Base-by-base conservation (phyloP, 2,113 vertebrate genomes). In the Campylomormyrus numenius region DNA sequence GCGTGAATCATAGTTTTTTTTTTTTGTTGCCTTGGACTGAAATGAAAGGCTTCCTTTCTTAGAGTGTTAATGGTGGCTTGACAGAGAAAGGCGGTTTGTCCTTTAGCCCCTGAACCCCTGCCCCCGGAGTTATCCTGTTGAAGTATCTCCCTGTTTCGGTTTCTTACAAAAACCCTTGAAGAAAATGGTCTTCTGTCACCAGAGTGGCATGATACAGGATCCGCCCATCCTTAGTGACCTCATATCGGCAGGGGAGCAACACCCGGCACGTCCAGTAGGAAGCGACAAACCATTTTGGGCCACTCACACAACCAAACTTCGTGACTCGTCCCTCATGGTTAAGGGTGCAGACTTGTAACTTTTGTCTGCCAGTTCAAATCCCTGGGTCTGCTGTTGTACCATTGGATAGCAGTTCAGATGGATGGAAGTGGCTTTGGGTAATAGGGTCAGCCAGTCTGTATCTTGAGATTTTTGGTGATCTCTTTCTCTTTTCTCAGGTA, bases 401-500 rank as follows among this genome's bases (percentile, higher is more conserved):
- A 39, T 42, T 80, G 15, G 35, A 42, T 42, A 80, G 35, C 74
- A 80, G 35, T 42, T 80, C 15, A 80, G 35, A 80, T 42, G 74
- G 35, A 19, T 2, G 15, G 13, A 6, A 19, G 5, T 35, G 74
- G 35, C 35, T 19, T 42, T 19, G 35, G 27, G 15, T 77, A 77
- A 77, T 39, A 80, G 74, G 31, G 35, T 17, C 70, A 39, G 15
- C 70, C 35, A 74, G 1, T 39, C 70, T 39, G 31, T 39, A 6
- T 85, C 42, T n/a, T 48, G 21, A 48, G 3, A 39, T 42, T 24
- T 49, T 17, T 15, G n/a, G 4, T 53, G 1, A 88, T 27, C 27
- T 52, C 21, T 42, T 19, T 58, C 19, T 53, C 15, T 58, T 46
- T 88, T 46, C 96, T 27, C 95, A 99, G 98, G 94, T 98, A 97